phyloP scores from a whole-genome alignment of 2,797 vertebrate genomes.

The Notolepis coatsorum region DNA sequence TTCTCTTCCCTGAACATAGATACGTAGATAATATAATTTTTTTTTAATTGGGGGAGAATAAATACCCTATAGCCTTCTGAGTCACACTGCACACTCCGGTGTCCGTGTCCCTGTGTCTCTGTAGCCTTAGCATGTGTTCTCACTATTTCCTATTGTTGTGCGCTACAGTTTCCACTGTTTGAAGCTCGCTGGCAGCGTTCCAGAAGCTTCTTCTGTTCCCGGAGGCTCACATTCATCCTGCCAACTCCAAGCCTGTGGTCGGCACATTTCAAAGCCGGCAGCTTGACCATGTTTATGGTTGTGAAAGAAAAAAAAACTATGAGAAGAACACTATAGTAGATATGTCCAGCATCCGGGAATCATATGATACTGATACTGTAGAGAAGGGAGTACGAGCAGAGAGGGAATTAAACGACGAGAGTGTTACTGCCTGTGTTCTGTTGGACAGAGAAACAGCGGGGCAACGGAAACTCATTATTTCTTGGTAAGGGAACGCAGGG shows the following conservation, averaged over 20 bases:
- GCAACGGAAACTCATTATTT: constrained; percentile 21
- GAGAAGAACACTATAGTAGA: constrained; percentile 14
- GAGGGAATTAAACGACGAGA: too few species aligned
- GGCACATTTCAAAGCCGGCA: constrained; percentile 34
- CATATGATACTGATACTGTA: too few species aligned
- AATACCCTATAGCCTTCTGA: neutral
- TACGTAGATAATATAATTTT: too few species aligned
- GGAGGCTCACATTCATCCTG: constrained; percentile 45
- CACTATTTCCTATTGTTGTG: constrained; percentile 39
- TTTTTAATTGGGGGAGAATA: too few species aligned
- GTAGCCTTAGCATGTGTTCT: neutral
- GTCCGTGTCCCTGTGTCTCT: constrained; percentile 16
- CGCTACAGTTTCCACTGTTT: constrained; percentile 48
- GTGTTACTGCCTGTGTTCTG: constrained; percentile 8
- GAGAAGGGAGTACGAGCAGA: too few species aligned
- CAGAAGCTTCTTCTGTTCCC: constrained; percentile 47
- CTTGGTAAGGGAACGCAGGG: constrained; percentile 43
- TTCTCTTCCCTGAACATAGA: neutral
- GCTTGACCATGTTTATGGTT: constrained; percentile 41
- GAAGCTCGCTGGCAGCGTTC: constrained; percentile 49
- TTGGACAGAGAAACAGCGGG: constrained; percentile 13
- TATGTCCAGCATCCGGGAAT: too few species aligned
- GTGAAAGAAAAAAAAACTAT: constrained; percentile 17
- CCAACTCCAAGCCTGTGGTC: constrained; percentile 26
- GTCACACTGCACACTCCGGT: neutral